Percentiles rank a stretch among this genome's conserved stretches.
These are phyloP conservation scores for Pemphredon lugubris DNA, from an alignment of 2,888 invertebrate species.

Conservation along the genomic window DNA sequence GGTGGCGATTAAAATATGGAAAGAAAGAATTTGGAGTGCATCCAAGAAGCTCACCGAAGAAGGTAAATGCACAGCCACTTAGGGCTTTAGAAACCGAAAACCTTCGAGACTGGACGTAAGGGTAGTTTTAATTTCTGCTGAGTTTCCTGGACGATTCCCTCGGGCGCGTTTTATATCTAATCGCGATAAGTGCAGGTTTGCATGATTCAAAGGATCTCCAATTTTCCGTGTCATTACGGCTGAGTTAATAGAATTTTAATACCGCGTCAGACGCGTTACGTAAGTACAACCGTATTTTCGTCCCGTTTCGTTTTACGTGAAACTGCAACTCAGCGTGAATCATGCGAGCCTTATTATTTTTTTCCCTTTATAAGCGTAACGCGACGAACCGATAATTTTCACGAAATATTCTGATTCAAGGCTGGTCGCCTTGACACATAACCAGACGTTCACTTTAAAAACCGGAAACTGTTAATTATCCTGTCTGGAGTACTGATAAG, in stretches of 20 bases:
- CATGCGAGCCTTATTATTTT: neutral
- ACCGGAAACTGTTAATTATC: conserved; percentile 60
- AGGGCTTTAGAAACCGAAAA: no score
- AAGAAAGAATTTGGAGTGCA: conserved; percentile 25
- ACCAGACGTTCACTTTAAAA: conserved; percentile 40
- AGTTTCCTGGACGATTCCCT: neutral
- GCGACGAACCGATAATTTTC: no score
- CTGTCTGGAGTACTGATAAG: conserved; percentile 24
- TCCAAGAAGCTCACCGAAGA: conserved; percentile 4
- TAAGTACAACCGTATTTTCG: no score
- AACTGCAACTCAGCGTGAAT: neutral
- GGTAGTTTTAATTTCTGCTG: neutral
- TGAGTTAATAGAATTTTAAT: no score
- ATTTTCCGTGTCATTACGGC: no score
- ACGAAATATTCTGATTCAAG: no score
- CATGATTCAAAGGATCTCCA: no score
- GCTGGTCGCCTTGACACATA: conserved; percentile 57
- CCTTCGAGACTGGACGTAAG: no score
- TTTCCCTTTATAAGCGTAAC: no score
- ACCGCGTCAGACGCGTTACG: no score
- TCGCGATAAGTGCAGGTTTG: conserved; percentile 21
- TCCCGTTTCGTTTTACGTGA: no score
- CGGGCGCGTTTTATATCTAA: neutral
- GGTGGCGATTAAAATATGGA: no score
- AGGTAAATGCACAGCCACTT: neutral